These are phyloP conservation scores for Cryptoprocta ferox DNA, from an alignment of 2,797 vertebrate species.

Conservation along the genomic window DNA sequence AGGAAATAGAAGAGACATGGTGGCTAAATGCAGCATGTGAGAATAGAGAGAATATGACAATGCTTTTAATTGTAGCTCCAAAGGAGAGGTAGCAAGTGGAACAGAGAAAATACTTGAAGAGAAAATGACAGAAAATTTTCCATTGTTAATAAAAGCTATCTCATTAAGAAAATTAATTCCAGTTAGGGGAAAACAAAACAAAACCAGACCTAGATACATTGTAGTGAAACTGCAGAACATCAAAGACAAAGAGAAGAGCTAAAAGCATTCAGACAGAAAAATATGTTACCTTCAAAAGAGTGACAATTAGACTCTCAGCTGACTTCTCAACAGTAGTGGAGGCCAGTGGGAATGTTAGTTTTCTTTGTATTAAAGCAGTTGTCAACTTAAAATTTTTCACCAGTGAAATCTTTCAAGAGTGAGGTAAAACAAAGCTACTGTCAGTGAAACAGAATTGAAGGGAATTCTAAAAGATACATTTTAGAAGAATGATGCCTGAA, in stretches of 20 bases:
- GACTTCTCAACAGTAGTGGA: not conserved
- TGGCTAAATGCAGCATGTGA: not conserved
- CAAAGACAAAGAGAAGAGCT: not conserved
- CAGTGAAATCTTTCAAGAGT: not conserved
- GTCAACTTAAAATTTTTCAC: not conserved
- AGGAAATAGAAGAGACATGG: not conserved
- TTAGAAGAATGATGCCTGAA: not conserved
- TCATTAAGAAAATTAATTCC: not conserved
- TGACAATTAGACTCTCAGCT: not conserved
- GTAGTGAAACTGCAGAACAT: not conserved
- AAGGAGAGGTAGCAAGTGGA: not conserved
- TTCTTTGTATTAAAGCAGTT: not conserved
- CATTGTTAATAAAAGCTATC: not conserved
- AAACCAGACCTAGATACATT: not conserved
- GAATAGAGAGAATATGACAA: not conserved
- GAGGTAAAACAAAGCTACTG: not conserved
- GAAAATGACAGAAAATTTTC: not conserved
- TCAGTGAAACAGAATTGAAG: not conserved
- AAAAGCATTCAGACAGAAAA: not conserved
- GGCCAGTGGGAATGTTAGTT: not conserved
- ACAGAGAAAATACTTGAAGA: not conserved
- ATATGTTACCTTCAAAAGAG: not conserved
- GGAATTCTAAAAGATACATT: not conserved
- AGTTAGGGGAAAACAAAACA: not conserved
- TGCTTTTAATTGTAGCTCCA: not conserved